Base-by-base conservation (phyloP, 2,888 invertebrate species). In the Eristalis arbustorum region DNA sequence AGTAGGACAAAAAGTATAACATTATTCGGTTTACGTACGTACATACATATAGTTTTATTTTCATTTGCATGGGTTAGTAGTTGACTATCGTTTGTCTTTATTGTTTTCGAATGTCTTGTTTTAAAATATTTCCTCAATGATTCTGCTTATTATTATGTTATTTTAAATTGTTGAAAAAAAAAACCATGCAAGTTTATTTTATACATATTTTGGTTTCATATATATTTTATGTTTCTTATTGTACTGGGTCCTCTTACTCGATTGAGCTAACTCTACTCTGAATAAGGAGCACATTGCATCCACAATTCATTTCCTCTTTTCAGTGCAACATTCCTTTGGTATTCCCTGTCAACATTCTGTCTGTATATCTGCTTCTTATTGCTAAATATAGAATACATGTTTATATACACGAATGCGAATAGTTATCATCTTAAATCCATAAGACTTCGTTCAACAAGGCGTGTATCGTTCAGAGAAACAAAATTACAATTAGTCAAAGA, bases 361-460 rank as follows among this genome's bases (percentile, higher is more conserved):
- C 8, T 49, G n/a, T 18, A n/a, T 25, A 5, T 18, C 14, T 63
- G 5, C 22, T 18, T 49, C 57, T 61, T 42, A 63, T 42, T 67
- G 13, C 22, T 67, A 59, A 28, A 22, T 61, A 69, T 77, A n/a
- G 25, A 77, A 77, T 77, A 77, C 49, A 25, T 49, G 56, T 69
- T 49, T 34, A 25, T 64, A 34, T 63, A 71, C 69, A 42, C 69
- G 57, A 78, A 78, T 71, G 23, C 13, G 64, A 64, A 57, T 23
- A 71, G 69, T 77, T 63, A 57, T 28, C 18, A 64, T 69, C 40
- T 64, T 40, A 25, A 22, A 18, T 25, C 22, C 14, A 63, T 11
- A 14, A 40, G n/a, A 49, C 8, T 49, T 25, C 5, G 18, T 5
- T 57, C 34, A 76, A 77, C 23, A 57, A 64, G 31, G 63, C 22